Percentiles rank a stretch among this genome's conserved stretches.
These are phyloP conservation scores for Cenopis cana DNA, from an alignment of 2,888 invertebrate species.

Conservation along the genomic window DNA sequence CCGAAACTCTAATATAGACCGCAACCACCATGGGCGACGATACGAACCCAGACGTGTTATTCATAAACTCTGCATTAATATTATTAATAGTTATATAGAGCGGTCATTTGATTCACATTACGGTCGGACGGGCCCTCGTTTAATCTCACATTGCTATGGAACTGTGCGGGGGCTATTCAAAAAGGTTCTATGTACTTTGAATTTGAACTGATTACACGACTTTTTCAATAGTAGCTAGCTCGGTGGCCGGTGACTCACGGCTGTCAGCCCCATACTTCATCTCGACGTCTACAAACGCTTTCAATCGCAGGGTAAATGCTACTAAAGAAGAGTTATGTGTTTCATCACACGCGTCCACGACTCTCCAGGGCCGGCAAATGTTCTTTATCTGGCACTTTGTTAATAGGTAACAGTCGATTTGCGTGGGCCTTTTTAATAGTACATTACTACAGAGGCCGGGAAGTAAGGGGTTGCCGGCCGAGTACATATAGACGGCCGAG, in stretches of 20 bases:
- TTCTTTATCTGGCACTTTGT: conserved; percentile 32
- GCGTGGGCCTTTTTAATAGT: conserved; percentile 16
- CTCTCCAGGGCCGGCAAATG: conserved; percentile 17
- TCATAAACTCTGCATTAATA: conserved; percentile 39
- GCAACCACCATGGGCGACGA: neutral
- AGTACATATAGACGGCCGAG: too few relatives aligned
- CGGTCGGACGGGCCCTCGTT: conserved; percentile 65
- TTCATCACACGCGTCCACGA: conserved; percentile 26
- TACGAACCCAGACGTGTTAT: conserved; percentile 32
- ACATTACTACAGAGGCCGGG: too few relatives aligned
- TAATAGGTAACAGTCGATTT: conserved; percentile 16
- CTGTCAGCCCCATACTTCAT: conserved; percentile 52
- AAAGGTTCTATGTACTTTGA: conserved; percentile 14
- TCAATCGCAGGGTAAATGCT: conserved; percentile 37
- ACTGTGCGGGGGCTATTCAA: conserved; percentile 48
- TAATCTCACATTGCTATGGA: conserved; percentile 71
- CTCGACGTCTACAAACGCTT: conserved; percentile 43
- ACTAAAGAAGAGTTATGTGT: conserved; percentile 39
- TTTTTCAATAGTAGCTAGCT: conserved; percentile 48
- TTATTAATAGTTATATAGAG: conserved; percentile 56
- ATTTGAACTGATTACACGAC: conserved; percentile 5
- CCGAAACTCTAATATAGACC: neutral
- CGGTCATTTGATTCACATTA: conserved; percentile 76
- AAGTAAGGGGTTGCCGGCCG: too few relatives aligned
- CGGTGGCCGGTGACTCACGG: conserved; percentile 71